These are phyloP conservation scores for Pasiphila rectangulata DNA, from an alignment of 2,888 invertebrate genomes.

Conservation along the genomic window DNA sequence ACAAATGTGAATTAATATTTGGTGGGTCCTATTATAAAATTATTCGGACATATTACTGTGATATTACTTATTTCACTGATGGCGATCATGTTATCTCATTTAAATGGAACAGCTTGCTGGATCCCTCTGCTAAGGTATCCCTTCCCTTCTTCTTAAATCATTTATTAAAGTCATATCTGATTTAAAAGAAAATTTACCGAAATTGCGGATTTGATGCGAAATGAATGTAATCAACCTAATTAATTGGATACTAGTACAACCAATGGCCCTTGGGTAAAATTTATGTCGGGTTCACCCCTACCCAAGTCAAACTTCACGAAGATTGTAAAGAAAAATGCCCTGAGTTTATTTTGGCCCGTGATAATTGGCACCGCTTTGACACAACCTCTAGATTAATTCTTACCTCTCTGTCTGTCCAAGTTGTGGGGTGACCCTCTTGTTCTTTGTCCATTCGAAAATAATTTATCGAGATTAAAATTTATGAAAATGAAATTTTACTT, in stretches of 20 bases:
- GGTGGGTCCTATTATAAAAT: too few species aligned
- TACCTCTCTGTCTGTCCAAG: slow-evolving; percentile 44
- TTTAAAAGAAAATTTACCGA: too few species aligned
- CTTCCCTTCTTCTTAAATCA: too few species aligned
- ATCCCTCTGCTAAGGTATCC: too few species aligned
- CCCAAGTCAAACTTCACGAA: slow-evolving; percentile 7
- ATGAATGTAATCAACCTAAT: too few species aligned
- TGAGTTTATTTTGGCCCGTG: slow-evolving; percentile 44
- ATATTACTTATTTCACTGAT: too few species aligned
- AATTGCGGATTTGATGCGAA: too few species aligned
- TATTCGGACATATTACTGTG: too few species aligned
- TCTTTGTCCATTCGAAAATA: slow-evolving; percentile 47
- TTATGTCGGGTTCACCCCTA: neutral
- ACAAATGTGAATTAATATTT: too few species aligned
- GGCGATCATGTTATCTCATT: too few species aligned
- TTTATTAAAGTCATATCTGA: too few species aligned
- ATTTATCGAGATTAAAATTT: slow-evolving; percentile 55
- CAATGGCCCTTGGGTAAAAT: slow-evolving; percentile 6
- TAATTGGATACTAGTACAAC: neutral
- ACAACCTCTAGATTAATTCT: slow-evolving; percentile 56
- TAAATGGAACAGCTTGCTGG: too few species aligned
- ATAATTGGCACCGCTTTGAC: slow-evolving; percentile 48
- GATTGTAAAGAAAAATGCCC: slow-evolving; percentile 40
- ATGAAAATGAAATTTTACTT: slow-evolving; percentile 51
- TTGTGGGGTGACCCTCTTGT: slow-evolving; percentile 37